Evolutionary conservation across 2,113 vertebrate genomes (phyloP), one percentile per base, ranked within the genome.

Genomic region (Cyprinodon tularosa): DNA sequence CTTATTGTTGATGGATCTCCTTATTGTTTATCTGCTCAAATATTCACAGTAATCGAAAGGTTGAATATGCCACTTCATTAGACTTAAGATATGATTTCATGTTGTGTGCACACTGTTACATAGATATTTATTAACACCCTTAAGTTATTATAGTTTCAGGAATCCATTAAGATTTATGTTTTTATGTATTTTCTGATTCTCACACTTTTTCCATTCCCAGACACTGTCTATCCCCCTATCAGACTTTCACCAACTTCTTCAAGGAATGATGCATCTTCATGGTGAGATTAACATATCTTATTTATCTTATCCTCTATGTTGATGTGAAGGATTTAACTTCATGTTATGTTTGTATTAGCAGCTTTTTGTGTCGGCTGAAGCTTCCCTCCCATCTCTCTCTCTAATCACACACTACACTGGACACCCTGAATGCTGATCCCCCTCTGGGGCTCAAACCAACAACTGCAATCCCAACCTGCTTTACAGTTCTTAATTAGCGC

Each of bases 401-500:
- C 76, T 91, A 92, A 93, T 93, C 91, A 93, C 80, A 87, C 83
- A 87, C 65, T 47, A n/a, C 82, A 71, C 66, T 81, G 81, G 84
- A 86, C 86, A 84, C 86, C 77, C 85, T 87, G 89, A 90, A 88
- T 85, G 87, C 84, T 77, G 81, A 71, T 90, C 83, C 88, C 86
- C 91, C 85, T 88, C 66, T 87, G 92, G 94, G 92, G 90, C 64
- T 65, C 85, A 84, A 91, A 89, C 87, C 85, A 82, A 71, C 89
- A 82, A 90, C 89, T 86, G 22, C 88, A 92, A 91, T 91, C 91
- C 78, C 83, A 80, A 72, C 72, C 85, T 66, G 84, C 90, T 86
- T 86, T 83, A 81, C 87, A 89, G 71, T 73, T 92, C 82, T 81
- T 92, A 93, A 93, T 93, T 89, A 90, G 86, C 82, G 70, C 62